A percentile compares a stretch with the other conserved stretches of the same genome.
These are phyloP conservation scores for Jacana jacana DNA, from an alignment of 2,113 vertebrate species.

Conservation along the genomic window DNA sequence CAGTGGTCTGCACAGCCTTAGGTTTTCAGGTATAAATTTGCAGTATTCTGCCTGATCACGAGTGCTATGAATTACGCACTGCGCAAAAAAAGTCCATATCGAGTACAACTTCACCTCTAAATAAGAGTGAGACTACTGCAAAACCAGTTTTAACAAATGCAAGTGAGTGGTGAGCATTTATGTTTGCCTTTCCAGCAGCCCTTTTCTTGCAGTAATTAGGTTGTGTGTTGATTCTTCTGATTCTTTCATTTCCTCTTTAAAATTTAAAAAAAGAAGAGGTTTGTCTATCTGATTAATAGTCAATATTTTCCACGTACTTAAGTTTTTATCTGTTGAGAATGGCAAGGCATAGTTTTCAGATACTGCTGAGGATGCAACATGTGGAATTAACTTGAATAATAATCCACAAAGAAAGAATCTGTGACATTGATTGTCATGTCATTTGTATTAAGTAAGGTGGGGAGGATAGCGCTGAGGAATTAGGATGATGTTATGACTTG, in stretches of 20 bases:
- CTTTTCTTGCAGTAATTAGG: not conserved
- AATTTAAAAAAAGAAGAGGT: not conserved
- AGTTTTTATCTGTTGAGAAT: not conserved
- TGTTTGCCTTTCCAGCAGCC: slow-evolving; percentile 7
- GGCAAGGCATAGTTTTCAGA: not conserved
- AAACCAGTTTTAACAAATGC: not conserved
- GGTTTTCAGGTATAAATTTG: not conserved
- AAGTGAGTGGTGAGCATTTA: not conserved
- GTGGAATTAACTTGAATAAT: slow-evolving; percentile 41
- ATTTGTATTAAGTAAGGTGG: slow-evolving; percentile 35
- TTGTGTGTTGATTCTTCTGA: not conserved
- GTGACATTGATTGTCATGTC: slow-evolving; percentile 46
- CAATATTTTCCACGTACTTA: not conserved
- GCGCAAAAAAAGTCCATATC: not conserved
- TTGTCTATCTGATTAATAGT: not conserved
- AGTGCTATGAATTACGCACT: not conserved
- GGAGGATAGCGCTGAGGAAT: slow-evolving; percentile 17
- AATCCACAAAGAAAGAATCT: slow-evolving; percentile 4
- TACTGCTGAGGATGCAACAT: slow-evolving; percentile 11
- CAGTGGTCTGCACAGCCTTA: not conserved
- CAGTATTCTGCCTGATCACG: not conserved
- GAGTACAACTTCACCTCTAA: not conserved
- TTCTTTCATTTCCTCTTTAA: not conserved
- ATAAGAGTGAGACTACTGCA: not conserved
- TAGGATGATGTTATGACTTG: slow-evolving; percentile 11